Evolutionary conservation across 1,140 invertebrate species (phyloP).

Genomic region (Cydia fagiglandana): DNA sequence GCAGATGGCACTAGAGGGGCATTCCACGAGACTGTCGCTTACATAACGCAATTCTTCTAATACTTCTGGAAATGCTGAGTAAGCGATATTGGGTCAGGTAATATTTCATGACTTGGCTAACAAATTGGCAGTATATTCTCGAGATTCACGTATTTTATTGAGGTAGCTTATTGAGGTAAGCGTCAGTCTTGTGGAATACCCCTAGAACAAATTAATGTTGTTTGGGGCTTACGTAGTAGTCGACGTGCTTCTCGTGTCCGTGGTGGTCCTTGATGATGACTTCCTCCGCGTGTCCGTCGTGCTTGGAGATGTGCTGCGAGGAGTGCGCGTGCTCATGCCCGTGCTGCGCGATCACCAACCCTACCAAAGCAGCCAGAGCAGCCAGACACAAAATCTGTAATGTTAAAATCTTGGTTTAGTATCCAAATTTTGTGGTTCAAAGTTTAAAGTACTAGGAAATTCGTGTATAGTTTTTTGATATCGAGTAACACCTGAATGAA

Average conservation of each 20-base stretch:
- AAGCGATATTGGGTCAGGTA: too few relatives aligned
- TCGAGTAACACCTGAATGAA: too few relatives aligned
- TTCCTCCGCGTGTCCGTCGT: constrained; percentile 53
- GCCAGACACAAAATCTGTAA: constrained; percentile 50
- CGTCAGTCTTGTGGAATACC: too few relatives aligned
- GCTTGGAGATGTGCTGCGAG: constrained; percentile 51
- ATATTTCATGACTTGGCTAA: too few relatives aligned
- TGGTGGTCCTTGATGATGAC: constrained; percentile 46
- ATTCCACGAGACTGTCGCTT: too few relatives aligned
- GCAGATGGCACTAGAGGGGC: not conserved
- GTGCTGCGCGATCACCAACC: constrained; percentile 40
- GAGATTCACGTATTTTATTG: too few relatives aligned
- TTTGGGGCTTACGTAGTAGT: constrained; percentile 40
- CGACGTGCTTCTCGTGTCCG: constrained; percentile 36
- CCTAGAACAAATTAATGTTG: not conserved
- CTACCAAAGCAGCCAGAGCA: constrained; percentile 42
- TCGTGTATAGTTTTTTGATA: too few relatives aligned
- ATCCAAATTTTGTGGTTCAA: not conserved
- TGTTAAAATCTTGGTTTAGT: not conserved
- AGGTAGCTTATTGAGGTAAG: too few relatives aligned
- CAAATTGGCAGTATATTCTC: too few relatives aligned
- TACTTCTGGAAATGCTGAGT: too few relatives aligned
- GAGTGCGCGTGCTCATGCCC: constrained; percentile 49
- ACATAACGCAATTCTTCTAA: too few relatives aligned
- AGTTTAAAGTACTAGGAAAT: too few relatives aligned